phyloP scores from a whole-genome alignment of 30 jellyfish, hydroid and myxozoan species.

The Hydractinia symbiolongicarpus region DNA sequence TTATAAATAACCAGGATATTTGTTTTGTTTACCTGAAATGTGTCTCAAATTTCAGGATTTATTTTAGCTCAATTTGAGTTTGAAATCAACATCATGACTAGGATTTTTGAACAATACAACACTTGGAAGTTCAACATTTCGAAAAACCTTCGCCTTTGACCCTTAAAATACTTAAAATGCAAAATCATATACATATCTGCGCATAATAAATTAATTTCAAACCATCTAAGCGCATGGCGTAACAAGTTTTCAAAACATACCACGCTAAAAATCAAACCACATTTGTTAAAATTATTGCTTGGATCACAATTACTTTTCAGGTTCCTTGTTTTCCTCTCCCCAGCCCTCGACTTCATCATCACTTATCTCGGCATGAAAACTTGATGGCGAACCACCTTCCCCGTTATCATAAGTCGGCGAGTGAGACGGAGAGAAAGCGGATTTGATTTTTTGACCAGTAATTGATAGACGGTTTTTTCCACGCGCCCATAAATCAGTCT shows the following conservation, averaged over 20 bases:
- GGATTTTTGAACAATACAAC: no score
- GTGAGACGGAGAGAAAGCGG: conserved; percentile 94
- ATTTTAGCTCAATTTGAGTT: no score
- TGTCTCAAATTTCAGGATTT: no score
- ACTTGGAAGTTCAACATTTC: no score
- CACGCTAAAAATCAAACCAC: background rate
- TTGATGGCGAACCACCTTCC: conserved; percentile 44
- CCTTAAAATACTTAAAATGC: background rate
- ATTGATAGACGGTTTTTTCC: conserved; percentile 73
- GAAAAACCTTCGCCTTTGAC: no score
- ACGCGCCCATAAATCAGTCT: conserved; percentile 96
- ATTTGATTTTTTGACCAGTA: conserved; percentile 81
- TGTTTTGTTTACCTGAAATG: no score
- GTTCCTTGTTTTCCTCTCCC: background rate
- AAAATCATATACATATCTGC: background rate
- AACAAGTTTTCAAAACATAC: background rate
- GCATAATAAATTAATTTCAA: background rate
- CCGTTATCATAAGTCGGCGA: conserved; percentile 33
- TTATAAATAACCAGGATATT: no score
- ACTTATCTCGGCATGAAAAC: conserved; percentile 30
- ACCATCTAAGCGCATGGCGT: no score
- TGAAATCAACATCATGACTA: no score
- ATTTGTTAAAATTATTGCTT: background rate
- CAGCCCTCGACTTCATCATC: conserved; percentile 18
- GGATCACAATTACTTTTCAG: background rate